A percentile compares a stretch with the other conserved stretches of the same genome.
phyloP scores from a whole-genome alignment of 1,140 invertebrate species.

The Asobara japonica region DNA sequence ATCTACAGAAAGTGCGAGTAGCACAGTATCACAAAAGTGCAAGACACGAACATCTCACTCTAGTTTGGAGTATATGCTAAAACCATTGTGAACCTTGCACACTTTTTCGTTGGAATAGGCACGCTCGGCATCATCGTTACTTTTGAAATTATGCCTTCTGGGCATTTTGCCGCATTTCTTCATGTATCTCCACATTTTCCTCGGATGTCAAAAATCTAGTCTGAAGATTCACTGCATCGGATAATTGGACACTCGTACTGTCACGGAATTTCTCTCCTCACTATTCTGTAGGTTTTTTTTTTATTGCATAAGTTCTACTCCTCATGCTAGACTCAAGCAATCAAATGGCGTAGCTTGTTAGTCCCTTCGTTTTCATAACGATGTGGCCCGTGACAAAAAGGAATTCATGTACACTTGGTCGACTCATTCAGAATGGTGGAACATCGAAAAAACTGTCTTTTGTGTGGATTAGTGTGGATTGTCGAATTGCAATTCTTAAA shows the following conservation, averaged over 20 bases:
- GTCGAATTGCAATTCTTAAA: too few relatives aligned
- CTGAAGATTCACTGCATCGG: slow-evolving; percentile 14
- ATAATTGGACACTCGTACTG: slow-evolving; percentile 26
- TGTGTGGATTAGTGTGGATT: too few relatives aligned
- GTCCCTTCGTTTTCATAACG: not conserved
- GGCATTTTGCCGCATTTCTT: not conserved
- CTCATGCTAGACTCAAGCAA: not conserved
- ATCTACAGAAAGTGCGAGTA: too few relatives aligned
- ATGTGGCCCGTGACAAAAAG: not conserved
- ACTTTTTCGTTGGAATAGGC: not conserved
- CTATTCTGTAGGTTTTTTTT: not conserved
- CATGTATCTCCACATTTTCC: not conserved
- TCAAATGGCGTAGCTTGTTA: not conserved
- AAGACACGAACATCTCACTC: not conserved
- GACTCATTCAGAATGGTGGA: not conserved
- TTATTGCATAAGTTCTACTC: slow-evolving; percentile 3
- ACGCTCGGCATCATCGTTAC: not conserved
- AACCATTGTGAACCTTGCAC: not conserved
- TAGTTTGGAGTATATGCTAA: not conserved
- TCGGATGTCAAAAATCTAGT: slow-evolving; percentile 1
- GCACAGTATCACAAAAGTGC: not conserved
- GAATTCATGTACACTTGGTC: not conserved
- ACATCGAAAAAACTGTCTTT: not conserved
- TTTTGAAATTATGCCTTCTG: not conserved
- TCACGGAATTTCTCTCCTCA: not conserved